Conservation (phyloP, 2,888 invertebrate genomes). For the Myathropa florea region DNA sequence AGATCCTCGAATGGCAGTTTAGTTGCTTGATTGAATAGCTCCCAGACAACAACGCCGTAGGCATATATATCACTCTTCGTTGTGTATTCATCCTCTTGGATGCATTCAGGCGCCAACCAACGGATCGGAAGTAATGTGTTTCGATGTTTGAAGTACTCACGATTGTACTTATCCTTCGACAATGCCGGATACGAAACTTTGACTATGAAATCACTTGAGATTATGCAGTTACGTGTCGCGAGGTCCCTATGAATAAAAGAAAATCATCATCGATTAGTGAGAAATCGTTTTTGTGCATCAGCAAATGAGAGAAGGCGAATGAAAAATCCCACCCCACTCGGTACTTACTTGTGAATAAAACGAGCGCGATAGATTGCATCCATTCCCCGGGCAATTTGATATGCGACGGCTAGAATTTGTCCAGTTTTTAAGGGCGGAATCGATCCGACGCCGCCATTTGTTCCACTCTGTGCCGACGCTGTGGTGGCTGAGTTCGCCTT, state of each 20-base stretch:
- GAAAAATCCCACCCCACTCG: too few relatives aligned
- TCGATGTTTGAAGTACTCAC: conserved; percentile 93
- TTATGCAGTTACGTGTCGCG: conserved; percentile 94
- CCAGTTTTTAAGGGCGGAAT: conserved; percentile 85
- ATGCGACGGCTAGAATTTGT: conserved; percentile 86
- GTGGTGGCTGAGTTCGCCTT: conserved; percentile 77
- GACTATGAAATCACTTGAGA: conserved; percentile 88
- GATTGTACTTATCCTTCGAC: conserved; percentile 91
- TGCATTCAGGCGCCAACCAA: conserved; percentile 95
- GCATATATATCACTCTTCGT: conserved; percentile 97
- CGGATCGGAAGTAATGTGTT: conserved; percentile 93
- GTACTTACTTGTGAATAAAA: conserved; percentile 88
- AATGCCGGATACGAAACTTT: conserved; percentile 92
- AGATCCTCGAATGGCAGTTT: conserved; percentile 85
- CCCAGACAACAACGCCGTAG: conserved; percentile 94
- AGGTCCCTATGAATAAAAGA: conserved; percentile 84
- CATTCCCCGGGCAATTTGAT: conserved; percentile 91
- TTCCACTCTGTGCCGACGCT: conserved; percentile 60
- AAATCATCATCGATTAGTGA: conserved; percentile 33
- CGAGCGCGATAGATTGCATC: conserved; percentile 89
- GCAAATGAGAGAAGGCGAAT: too few relatives aligned
- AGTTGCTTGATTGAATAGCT: conserved; percentile 90
- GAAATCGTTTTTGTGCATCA: conserved; percentile 23
- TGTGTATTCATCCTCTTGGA: conserved; percentile 94
- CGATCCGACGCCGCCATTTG: conserved; percentile 67